Conservation (phyloP, 2,888 invertebrate genomes). For the Resseliella maxima region DNA sequence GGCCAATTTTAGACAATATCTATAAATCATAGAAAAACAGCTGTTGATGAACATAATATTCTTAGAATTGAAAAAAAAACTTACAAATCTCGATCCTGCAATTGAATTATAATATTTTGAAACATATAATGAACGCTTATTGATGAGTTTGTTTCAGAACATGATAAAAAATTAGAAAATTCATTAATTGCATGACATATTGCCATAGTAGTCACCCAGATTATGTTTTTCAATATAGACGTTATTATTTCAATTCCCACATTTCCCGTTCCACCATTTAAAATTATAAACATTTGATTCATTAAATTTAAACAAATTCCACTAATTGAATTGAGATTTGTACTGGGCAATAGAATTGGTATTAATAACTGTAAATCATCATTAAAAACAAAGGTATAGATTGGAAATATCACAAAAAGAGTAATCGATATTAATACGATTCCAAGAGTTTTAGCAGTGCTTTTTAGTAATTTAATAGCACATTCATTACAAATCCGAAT, state of each 20-base stretch:
- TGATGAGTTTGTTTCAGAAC: not conserved
- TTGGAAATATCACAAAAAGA: not conserved
- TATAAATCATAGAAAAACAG: not conserved
- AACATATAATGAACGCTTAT: not conserved
- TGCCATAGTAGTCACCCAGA: not conserved
- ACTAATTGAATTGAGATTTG: not conserved
- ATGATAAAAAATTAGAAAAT: not conserved
- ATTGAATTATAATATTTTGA: not conserved
- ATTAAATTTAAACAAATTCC: not conserved
- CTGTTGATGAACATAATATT: not conserved
- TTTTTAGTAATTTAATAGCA: not conserved
- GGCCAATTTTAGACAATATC: not conserved
- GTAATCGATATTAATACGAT: not conserved
- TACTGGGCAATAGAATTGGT: not conserved
- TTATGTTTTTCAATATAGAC: not conserved
- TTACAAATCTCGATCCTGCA: not conserved
- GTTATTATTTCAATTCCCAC: not conserved
- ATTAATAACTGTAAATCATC: not conserved
- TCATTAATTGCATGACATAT: not conserved
- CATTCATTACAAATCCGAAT: conserved; percentile 12
- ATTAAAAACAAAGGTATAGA: not conserved
- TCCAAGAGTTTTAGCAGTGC: not conserved
- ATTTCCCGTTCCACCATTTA: not conserved
- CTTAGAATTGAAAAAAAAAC: not conserved
- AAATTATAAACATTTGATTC: not conserved